Base-by-base conservation (phyloP, 2,888 invertebrate species). In the Griposia aprilina region DNA sequence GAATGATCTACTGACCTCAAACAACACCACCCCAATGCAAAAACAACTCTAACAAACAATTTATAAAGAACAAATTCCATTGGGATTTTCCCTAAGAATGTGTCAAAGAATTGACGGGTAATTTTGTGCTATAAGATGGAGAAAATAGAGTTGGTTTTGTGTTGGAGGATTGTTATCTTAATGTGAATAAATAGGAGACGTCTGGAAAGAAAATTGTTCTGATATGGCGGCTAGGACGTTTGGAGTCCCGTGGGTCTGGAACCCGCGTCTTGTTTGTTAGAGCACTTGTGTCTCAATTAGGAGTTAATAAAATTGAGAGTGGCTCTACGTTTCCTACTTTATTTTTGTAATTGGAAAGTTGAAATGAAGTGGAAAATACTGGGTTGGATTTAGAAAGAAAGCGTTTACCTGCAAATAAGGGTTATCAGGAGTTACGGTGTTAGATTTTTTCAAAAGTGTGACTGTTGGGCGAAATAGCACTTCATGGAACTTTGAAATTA, bases 1-100 rank as follows among this genome's bases (percentile, higher is more conserved):
- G 86, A 86, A 85, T 92, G 93, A 90, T 92, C 94, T 87, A 94
- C 90, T 94, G 91, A 94, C 94, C 94, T 93, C 90, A 90, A 90
- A 91, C 79, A 83, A 71, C 75, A 79, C 8, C 11, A 5, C 59
- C 13, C 36, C 83, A 82, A 83, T 78, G 79, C 50, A 91, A 91
- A 88, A 84, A 36, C 80, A 75, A 82, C 89, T 84, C 75, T 90
- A 80, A 63, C 10, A 0, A 8, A 65, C 60, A 55, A 17, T 11
- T n/a, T 69, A 74, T 86, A 92, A 78, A 81, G 83, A 76, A 48
- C 76, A 75, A 80, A 86, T 82, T 90, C 83, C 85, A 80, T 76
- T 83, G 75, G 74, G 86, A 52, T 68, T 73, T 74, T 70, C 71
- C 15, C 45, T 60, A 74, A 86, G 86, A 85, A 85, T 89, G 80